Percentiles rank a stretch among this genome's conserved stretches.
These are phyloP conservation scores for Mionectes macconnelli DNA, from an alignment of 2,113 vertebrate genomes.

Conservation along the genomic window DNA sequence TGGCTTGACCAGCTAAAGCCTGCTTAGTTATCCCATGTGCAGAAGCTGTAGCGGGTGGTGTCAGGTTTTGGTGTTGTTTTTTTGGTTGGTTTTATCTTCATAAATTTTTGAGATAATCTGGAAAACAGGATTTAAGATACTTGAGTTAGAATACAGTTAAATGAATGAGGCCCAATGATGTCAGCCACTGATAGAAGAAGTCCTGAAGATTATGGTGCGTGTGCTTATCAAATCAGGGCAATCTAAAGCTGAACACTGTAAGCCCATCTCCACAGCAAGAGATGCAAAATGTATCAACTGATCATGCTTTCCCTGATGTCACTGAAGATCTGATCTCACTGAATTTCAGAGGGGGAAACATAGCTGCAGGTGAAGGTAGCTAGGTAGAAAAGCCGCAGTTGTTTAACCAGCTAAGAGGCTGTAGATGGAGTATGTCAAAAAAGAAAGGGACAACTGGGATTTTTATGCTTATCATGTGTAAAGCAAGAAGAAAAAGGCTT, in stretches of 20 bases:
- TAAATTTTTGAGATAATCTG: neutral
- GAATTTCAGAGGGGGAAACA: neutral
- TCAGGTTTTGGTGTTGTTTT: too few species aligned
- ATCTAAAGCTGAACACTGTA: neutral
- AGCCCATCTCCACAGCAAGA: neutral
- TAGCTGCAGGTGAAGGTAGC: neutral
- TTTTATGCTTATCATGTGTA: neutral
- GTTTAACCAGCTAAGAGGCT: neutral
- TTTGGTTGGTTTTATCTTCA: too few species aligned
- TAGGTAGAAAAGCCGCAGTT: neutral
- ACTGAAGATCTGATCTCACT: neutral
- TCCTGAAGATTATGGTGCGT: neutral
- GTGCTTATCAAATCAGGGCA: neutral
- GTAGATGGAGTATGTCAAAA: neutral
- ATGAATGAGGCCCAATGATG: neutral
- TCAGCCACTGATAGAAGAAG: neutral
- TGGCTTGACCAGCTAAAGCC: neutral
- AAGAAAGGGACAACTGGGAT: neutral
- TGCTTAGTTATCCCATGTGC: neutral
- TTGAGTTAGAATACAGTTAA: neutral
- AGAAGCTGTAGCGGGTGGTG: neutral
- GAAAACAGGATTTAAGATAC: neutral
- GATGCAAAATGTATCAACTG: neutral
- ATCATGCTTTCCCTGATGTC: neutral
- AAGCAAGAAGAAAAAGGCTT: neutral